Conservation (phyloP, 2,113 vertebrate genomes). For the Psephotus haematonotus region DNA sequence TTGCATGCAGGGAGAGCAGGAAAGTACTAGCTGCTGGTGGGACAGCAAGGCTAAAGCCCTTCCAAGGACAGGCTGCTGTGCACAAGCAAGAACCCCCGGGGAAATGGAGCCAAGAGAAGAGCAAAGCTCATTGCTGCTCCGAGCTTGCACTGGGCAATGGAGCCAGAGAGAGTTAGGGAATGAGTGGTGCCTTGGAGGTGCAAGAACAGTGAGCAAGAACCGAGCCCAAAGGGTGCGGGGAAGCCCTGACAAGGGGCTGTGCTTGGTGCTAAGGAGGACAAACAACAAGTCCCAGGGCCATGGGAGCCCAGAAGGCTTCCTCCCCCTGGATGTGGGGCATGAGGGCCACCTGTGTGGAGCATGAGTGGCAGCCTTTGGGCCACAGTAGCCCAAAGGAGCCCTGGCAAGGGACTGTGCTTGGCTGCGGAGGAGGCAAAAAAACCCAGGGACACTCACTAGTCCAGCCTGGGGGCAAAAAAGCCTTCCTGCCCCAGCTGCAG, state of each 20-base stretch:
- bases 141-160: background rate
- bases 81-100: background rate
- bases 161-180: background rate
- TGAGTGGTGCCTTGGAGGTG: background rate
- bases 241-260: background rate
- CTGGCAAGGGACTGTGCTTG: background rate
- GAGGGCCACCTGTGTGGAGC: background rate
- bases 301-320: background rate
- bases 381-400: background rate
- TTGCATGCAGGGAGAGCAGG: background rate
- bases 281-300: background rate
- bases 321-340: background rate
- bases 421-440: background rate
- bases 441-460: background rate
- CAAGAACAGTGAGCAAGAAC: background rate
- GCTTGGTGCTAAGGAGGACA: background rate
- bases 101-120: background rate
- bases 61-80: background rate
- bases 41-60: background rate
- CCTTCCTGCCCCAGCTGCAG: background rate
- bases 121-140: background rate
- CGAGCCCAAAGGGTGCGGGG: background rate
- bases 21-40: background rate
- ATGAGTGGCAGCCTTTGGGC: background rate
- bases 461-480: background rate